Evolutionary conservation across 2,797 vertebrate species (phyloP).

Genomic region (Hylomyscus alleni): DNA sequence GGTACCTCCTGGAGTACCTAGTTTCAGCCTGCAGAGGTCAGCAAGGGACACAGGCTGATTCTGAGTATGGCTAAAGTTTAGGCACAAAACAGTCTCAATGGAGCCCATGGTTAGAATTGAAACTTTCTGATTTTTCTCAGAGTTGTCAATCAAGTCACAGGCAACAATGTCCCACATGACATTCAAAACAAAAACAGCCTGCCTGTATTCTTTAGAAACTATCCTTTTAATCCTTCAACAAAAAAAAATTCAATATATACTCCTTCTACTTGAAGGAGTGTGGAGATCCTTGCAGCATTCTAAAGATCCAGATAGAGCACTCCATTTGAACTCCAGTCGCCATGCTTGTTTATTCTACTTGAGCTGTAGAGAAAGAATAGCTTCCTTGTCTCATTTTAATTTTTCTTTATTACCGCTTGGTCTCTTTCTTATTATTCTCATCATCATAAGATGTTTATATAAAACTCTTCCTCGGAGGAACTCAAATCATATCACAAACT

Average conservation of each 20-base stretch:
- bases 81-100: background rate
- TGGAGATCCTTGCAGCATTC: background rate
- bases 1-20: rapidly evolving
- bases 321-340: background rate
- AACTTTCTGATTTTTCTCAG: background rate
- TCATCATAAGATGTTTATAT: conserved; percentile 48
- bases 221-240: background rate
- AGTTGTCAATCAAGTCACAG: background rate
- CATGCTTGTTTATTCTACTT: background rate
- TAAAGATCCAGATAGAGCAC: background rate
- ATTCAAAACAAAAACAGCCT: background rate
- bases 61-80: background rate
- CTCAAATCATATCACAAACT: conserved; percentile 40
- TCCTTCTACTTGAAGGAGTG: background rate
- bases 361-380: background rate
- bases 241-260: background rate
- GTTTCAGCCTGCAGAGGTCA: background rate
- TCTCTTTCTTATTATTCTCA: background rate
- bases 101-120: background rate
- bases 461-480: conserved; percentile 47
- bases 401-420: conserved; percentile 10
- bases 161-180: background rate
- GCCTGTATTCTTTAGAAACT: background rate
- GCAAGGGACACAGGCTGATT: background rate
- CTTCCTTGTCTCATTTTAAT: conserved; percentile 12